These are phyloP conservation scores for Girardia tigrina DNA, from an alignment of 2,888 invertebrate genomes.

Conservation along the genomic window DNA sequence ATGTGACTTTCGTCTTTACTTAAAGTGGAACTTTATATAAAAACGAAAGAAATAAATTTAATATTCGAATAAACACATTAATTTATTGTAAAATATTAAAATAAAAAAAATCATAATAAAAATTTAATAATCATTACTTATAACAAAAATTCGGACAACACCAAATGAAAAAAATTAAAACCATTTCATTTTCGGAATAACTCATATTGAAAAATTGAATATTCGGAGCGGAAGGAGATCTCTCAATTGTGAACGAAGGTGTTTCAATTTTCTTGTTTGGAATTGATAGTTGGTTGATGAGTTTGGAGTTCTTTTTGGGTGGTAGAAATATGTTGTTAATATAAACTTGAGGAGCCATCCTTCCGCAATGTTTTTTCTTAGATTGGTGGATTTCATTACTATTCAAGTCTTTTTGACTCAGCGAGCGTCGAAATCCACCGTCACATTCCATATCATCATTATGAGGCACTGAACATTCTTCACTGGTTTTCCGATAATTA, in stretches of 20 bases:
- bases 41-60: too few species aligned
- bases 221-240: slow-evolving; percentile 86
- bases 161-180: background rate
- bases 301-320: background rate
- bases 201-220: slow-evolving; percentile 64
- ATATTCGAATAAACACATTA: too few species aligned
- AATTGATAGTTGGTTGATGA: background rate
- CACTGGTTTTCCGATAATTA: background rate
- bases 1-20: too few species aligned
- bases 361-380: background rate
- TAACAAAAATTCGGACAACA: too few species aligned
- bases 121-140: too few species aligned
- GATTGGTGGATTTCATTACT: background rate
- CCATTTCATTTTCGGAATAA: background rate
- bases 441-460: background rate
- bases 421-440: background rate
- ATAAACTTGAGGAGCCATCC: background rate
- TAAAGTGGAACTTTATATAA: too few species aligned
- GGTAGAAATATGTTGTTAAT: background rate
- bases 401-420: background rate
- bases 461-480: background rate
- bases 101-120: too few species aligned
- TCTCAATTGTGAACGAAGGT: slow-evolving; percentile 39
- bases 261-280: background rate
- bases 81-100: too few species aligned